Percentiles rank a stretch among this genome's conserved stretches.
These are phyloP conservation scores for Nomada fucata DNA, from an alignment of 2,888 invertebrate species.

Conservation along the genomic window DNA sequence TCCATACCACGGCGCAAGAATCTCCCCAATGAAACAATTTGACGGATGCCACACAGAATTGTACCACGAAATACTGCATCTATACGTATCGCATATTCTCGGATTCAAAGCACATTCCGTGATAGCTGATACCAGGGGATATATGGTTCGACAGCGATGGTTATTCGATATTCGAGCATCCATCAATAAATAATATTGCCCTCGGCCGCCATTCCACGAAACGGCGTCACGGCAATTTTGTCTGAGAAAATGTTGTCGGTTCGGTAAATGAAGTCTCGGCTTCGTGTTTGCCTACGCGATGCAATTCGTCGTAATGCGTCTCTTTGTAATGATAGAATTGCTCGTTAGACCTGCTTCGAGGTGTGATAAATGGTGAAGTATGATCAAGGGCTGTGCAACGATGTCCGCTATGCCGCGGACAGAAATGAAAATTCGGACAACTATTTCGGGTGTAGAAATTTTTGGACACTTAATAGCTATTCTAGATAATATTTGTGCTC, in stretches of 20 bases:
- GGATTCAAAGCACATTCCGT: constrained; percentile 16
- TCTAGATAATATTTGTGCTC: too few species aligned
- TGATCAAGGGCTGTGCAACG: constrained; percentile 21
- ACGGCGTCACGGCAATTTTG: constrained; percentile 1
- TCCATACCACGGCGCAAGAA: neutral
- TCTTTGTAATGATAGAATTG: constrained; percentile 8
- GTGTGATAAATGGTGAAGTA: neutral
- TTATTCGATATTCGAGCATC: neutral
- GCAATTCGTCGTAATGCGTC: constrained; percentile 11
- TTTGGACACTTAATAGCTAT: too few species aligned
- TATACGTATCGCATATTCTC: constrained; percentile 9
- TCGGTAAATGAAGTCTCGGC: neutral
- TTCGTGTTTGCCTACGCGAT: constrained; percentile 3
- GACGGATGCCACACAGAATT: neutral
- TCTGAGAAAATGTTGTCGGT: constrained; percentile 19
- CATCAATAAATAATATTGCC: neutral
- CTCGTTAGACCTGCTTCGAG: constrained; percentile 12
- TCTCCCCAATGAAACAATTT: constrained; percentile 14
- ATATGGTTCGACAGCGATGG: constrained; percentile 8
- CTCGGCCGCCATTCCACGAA: neutral
- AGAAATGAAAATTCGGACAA: too few species aligned
- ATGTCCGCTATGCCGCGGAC: neutral
- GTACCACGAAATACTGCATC: neutral
- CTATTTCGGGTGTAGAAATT: too few species aligned
- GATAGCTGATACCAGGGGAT: constrained; percentile 1